A percentile compares a stretch with the other conserved stretches of the same genome.
phyloP scores from a whole-genome alignment of 2,113 vertebrate genomes.

The Colius striatus region DNA sequence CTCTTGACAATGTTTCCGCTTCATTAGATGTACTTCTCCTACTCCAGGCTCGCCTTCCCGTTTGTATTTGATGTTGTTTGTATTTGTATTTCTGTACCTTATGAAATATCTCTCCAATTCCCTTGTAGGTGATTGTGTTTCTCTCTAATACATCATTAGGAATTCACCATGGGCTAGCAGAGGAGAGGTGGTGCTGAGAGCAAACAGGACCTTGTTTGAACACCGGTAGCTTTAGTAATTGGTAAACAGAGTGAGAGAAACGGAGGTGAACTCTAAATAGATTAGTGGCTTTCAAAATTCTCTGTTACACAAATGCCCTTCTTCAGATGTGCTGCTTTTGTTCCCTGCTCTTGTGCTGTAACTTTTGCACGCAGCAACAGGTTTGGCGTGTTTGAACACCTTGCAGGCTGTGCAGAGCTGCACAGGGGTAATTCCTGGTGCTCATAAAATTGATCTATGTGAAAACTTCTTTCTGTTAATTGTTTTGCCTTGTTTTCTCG shows the following conservation, averaged over 20 bases:
- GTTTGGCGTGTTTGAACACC: not conserved
- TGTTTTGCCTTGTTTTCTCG: not conserved
- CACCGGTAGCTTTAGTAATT: not conserved
- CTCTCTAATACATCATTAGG: not conserved
- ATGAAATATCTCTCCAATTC: not conserved
- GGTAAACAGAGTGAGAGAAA: not conserved
- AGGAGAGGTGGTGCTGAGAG: not conserved
- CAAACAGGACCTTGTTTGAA: slow-evolving; percentile 10
- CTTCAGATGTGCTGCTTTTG: not conserved
- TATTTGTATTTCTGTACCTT: not conserved
- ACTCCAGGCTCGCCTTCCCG: not conserved
- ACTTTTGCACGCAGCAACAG: not conserved
- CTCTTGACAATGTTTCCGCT: not conserved
- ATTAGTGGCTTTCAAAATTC: not conserved
- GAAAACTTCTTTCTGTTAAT: not conserved
- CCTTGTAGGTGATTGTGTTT: not conserved
- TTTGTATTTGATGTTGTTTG: not conserved
- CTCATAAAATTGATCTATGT: not conserved
- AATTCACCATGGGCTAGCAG: not conserved
- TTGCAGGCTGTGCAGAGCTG: not conserved
- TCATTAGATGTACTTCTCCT: not conserved
- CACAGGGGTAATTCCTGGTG: not conserved
- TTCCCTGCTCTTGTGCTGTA: not conserved
- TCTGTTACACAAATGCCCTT: not conserved
- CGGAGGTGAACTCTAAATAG: not conserved